phyloP scores from a whole-genome alignment of 2,113 vertebrate genomes.

The Hemiscyllium ocellatum region DNA sequence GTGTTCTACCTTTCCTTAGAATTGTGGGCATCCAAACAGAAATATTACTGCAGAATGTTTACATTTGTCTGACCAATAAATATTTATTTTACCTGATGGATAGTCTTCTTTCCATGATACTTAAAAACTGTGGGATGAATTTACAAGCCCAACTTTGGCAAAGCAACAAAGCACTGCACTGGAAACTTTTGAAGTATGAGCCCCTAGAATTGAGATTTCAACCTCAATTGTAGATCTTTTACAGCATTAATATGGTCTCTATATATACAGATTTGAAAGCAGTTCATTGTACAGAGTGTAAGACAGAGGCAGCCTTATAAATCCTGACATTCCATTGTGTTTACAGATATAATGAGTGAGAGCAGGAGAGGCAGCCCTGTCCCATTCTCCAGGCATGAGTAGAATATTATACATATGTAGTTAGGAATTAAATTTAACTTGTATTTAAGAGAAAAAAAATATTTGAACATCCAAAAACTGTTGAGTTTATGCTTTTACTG shows the following conservation, averaged over 20 bases:
- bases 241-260: neutral
- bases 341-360: neutral
- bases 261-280: neutral
- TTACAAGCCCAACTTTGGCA: neutral
- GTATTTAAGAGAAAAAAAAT: slow-evolving; percentile 36
- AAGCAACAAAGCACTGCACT: neutral
- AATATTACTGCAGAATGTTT: neutral
- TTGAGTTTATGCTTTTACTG: slow-evolving; percentile 35
- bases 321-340: slow-evolving; percentile 1
- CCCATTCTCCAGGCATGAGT: slow-evolving; percentile 48
- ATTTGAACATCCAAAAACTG: slow-evolving; percentile 35
- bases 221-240: neutral
- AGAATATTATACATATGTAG: slow-evolving; percentile 47
- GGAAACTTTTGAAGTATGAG: neutral
- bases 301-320: neutral
- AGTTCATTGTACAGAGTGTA: slow-evolving; percentile 24
- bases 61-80: neutral
- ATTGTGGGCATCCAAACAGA: neutral
- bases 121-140: neutral
- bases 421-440: slow-evolving; percentile 41
- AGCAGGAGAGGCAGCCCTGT: slow-evolving; percentile 69
- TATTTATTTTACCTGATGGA: too few relatives aligned
- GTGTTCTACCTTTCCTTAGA: neutral
- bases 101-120: neutral
- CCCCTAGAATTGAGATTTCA: neutral